phyloP scores from a whole-genome alignment of 2,113 vertebrate genomes.

The Cyanoderma ruficeps region DNA sequence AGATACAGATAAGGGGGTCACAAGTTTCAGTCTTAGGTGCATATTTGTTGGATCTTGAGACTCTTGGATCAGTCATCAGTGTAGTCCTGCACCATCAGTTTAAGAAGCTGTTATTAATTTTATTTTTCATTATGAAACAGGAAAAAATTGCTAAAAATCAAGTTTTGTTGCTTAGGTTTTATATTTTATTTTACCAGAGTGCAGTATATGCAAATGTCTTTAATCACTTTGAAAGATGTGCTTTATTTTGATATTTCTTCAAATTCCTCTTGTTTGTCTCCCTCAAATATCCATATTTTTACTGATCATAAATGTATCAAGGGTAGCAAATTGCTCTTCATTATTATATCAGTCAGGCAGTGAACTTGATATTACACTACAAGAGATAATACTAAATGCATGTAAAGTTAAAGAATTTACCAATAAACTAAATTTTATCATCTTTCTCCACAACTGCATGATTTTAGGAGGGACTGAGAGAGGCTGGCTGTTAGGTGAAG shows the following conservation, averaged over 20 bases:
- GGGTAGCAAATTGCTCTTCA: not conserved
- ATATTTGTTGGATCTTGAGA: not conserved
- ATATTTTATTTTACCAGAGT: not conserved
- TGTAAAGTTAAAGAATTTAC: not conserved
- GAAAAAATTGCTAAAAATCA: not conserved
- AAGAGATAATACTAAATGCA: not conserved
- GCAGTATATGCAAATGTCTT: not conserved
- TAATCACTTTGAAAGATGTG: not conserved
- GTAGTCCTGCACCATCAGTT: not conserved
- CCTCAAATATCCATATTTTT: not conserved
- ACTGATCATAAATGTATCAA: not conserved
- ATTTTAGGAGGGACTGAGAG: not conserved
- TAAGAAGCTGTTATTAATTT: not conserved
- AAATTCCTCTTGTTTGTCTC: not conserved
- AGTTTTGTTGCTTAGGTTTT: not conserved
- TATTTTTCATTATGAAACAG: not conserved
- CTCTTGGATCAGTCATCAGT: not conserved
- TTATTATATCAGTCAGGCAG: not conserved
- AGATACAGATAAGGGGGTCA: not conserved
- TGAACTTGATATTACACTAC: not conserved
- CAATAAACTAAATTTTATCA: not conserved
- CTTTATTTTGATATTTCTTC: not conserved
- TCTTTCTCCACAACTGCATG: not conserved
- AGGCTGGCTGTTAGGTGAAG: not conserved
- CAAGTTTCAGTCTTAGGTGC: not conserved